Conservation (phyloP, 1,140 invertebrate species). For the Littorina saxatilis region DNA sequence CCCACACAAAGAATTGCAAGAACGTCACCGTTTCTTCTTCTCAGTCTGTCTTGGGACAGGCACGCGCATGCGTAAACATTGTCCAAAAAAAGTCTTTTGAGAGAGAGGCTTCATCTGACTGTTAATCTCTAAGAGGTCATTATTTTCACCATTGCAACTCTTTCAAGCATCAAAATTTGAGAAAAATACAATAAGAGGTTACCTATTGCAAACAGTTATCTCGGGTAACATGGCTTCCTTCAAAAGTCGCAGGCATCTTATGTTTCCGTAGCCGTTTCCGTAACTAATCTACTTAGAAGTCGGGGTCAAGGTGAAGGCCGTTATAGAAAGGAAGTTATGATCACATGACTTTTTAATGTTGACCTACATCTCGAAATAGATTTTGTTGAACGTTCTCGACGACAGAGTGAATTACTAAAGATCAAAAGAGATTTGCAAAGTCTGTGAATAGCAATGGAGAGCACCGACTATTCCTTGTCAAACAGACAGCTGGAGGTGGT, state of each 20-base stretch:
- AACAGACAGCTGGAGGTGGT: slow-evolving; percentile 39
- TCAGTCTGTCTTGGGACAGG: slow-evolving; percentile 30
- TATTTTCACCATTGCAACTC: no score
- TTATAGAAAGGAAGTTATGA: slow-evolving; percentile 32
- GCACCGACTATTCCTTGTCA: slow-evolving; percentile 22
- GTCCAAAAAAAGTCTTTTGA: slow-evolving; percentile 10
- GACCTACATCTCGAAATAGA: slow-evolving; percentile 23
- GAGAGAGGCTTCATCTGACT: slow-evolving; percentile 17
- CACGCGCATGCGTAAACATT: slow-evolving; percentile 32
- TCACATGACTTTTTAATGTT: slow-evolving; percentile 39
- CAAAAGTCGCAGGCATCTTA: no score
- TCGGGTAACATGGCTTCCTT: no score
- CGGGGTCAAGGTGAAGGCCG: slow-evolving; percentile 30
- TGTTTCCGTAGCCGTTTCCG: no score
- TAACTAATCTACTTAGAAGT: no score
- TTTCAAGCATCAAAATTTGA: background rate
- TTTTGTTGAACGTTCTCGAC: no score
- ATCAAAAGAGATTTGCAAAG: background rate
- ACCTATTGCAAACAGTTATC: background rate
- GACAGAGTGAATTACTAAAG: background rate
- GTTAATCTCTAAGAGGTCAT: slow-evolving; percentile 12
- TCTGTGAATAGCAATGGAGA: slow-evolving; percentile 18
- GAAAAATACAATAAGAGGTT: background rate
- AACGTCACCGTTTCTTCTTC: slow-evolving; percentile 31
- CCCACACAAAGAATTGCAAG: slow-evolving; percentile 34